These are phyloP conservation scores for Aphodius sticticus DNA, from an alignment of 2,888 invertebrate species.

Conservation along the genomic window DNA sequence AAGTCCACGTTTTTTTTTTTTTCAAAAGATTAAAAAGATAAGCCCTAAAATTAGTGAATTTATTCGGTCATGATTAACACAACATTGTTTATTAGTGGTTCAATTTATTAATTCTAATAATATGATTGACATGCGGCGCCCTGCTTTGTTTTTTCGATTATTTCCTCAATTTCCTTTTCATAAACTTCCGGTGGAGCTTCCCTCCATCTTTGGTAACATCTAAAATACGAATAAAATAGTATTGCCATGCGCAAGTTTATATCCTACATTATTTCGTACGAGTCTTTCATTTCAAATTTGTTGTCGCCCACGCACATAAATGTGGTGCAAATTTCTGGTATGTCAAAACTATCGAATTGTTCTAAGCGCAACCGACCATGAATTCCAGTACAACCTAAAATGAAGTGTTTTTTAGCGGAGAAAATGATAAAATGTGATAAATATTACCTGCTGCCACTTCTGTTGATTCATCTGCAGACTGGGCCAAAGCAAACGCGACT, in stretches of 20 bases:
- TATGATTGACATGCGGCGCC: background rate
- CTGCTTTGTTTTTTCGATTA: constrained; percentile 8
- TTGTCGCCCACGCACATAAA: constrained; percentile 10
- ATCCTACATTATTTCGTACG: background rate
- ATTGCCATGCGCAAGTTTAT: background rate
- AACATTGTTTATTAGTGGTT: background rate
- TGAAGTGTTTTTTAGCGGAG: background rate
- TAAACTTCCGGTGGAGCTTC: constrained; percentile 12
- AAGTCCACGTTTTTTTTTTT: too few species aligned
- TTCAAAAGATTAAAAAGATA: too few species aligned
- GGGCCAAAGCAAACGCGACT: background rate
- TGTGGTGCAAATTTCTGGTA: constrained; percentile 1
- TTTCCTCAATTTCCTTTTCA: constrained; percentile 10
- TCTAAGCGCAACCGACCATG: background rate
- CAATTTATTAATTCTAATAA: background rate
- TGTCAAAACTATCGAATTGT: constrained; percentile 15
- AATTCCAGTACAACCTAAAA: constrained; percentile 18
- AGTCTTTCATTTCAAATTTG: constrained; percentile 5
- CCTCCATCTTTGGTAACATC: constrained; percentile 15
- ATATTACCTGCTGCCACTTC: background rate
- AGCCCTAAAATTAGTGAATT: too few species aligned
- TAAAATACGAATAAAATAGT: constrained; percentile 14
- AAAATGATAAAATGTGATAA: background rate
- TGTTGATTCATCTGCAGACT: background rate
- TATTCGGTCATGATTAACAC: too few species aligned